phyloP scores from a whole-genome alignment of 1,140 invertebrate genomes.

The Brachionus asplanchnoidis region DNA sequence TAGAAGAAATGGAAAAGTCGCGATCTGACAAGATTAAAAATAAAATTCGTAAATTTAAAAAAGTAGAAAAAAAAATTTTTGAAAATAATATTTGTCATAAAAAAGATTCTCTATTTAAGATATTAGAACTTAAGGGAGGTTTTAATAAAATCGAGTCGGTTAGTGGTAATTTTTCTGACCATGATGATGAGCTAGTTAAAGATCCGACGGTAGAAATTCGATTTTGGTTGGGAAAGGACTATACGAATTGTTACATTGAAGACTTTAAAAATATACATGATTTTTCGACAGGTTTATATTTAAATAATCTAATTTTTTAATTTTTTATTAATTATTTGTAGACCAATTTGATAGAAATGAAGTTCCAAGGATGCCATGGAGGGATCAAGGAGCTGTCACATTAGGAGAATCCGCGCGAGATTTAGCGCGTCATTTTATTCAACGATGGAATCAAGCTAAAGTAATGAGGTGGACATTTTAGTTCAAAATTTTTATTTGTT shows the following conservation, averaged over 20 bases:
- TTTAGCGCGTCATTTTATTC: constrained; percentile 90
- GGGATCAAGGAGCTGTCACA: constrained; percentile 82
- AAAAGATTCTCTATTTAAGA: neutral
- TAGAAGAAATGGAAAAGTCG: neutral
- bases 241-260: constrained; percentile 93
- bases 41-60: neutral
- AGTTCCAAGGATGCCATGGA: constrained; percentile 95
- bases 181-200: neutral
- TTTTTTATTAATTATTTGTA: constrained; percentile 47
- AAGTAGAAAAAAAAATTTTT: neutral
- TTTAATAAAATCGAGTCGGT: neutral
- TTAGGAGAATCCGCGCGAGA: constrained; percentile 79
- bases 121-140: neutral
- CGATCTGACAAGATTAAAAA: neutral
- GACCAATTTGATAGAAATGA: constrained; percentile 65
- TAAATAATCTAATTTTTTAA: neutral
- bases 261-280: constrained; percentile 78
- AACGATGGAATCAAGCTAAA: constrained; percentile 81
- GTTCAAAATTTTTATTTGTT: neutral
- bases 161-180: neutral
- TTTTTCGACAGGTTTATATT: constrained; percentile 73
- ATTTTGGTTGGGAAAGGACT: constrained; percentile 90
- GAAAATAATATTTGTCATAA: neutral
- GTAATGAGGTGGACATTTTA: neutral
- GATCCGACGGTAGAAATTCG: neutral